Conservation (phyloP, 1,140 invertebrate species). For the Aphidius gifuensis region DNA sequence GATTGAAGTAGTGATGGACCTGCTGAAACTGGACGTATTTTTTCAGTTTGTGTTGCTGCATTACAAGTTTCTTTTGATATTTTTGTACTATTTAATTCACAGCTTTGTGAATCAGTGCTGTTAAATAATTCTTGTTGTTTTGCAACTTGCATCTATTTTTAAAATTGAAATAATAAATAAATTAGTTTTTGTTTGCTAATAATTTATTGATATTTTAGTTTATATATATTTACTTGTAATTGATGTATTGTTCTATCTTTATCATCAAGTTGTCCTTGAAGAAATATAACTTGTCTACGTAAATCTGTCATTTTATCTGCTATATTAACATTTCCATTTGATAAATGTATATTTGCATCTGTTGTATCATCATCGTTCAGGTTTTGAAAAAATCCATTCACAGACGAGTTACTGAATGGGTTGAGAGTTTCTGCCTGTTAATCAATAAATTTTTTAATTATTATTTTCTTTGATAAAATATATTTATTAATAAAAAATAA, state of each 20-base stretch:
- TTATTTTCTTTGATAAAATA: too few relatives aligned
- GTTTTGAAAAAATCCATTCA: conserved; percentile 72
- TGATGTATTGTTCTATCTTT: conserved; percentile 66
- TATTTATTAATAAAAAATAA: conserved; percentile 9
- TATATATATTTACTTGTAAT: conserved; percentile 57
- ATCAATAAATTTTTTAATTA: conserved; percentile 18
- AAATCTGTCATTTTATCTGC: conserved; percentile 71
- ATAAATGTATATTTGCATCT: conserved; percentile 44
- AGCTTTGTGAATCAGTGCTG: conserved; percentile 34
- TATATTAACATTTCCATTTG: conserved; percentile 52
- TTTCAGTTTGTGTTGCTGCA: conserved; percentile 72
- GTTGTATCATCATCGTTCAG: conserved; percentile 54
- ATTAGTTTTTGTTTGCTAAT: too few relatives aligned
- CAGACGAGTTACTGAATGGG: conserved; percentile 72
- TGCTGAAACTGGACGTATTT: conserved; percentile 64
- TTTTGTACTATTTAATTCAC: conserved; percentile 29
- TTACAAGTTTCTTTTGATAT: conserved; percentile 54
- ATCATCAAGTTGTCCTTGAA: conserved; percentile 75
- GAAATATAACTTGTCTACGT: conserved; percentile 71
- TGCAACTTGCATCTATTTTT: conserved; percentile 42
- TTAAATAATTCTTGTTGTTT: conserved; percentile 44
- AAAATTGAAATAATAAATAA: not conserved
- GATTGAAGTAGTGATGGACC: conserved; percentile 58
- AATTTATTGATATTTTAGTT: conserved; percentile 8
- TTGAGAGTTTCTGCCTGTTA: conserved; percentile 78